Evolutionary conservation across 2,113 vertebrate genomes (phyloP).

Genomic region (Lepisosteus oculatus): DNA sequence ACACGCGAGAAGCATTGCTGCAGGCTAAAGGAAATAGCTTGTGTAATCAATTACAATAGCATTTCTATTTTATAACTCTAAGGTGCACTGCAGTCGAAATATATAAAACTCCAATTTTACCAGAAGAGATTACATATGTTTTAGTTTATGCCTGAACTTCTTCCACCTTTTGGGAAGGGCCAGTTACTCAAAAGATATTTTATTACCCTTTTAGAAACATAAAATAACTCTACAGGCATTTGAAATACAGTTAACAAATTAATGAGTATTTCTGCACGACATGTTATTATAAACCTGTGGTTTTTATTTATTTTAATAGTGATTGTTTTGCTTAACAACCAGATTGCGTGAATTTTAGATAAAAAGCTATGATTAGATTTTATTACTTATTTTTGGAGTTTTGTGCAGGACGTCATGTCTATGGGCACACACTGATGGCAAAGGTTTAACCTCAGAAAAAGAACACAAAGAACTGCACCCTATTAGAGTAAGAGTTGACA

Average conservation of each 20-base stretch:
- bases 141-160: conserved; percentile 54
- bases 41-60: conserved; percentile 42
- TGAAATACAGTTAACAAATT: conserved; percentile 5
- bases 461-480: conserved; percentile 32
- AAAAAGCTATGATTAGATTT: neutral
- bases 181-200: conserved; percentile 1
- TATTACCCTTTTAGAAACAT: neutral
- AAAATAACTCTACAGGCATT: neutral
- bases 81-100: conserved; percentile 43
- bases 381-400: neutral
- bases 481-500: conserved; percentile 36
- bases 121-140: conserved; percentile 50
- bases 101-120: conserved; percentile 36
- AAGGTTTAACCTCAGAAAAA: conserved; percentile 32
- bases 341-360: neutral
- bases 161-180: conserved; percentile 23
- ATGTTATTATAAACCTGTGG: neutral
- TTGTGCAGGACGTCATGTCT: too few species aligned
- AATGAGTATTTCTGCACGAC: conserved; percentile 3
- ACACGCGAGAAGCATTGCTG: conserved; percentile 28
- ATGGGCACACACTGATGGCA: conserved; percentile 12
- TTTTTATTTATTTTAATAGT: neutral
- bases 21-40: conserved; percentile 46
- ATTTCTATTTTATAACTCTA: conserved; percentile 42
- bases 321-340: neutral